Evolutionary conservation across 2,888 invertebrate species (phyloP).

Genomic region (Mechanitis mazaeus): DNA sequence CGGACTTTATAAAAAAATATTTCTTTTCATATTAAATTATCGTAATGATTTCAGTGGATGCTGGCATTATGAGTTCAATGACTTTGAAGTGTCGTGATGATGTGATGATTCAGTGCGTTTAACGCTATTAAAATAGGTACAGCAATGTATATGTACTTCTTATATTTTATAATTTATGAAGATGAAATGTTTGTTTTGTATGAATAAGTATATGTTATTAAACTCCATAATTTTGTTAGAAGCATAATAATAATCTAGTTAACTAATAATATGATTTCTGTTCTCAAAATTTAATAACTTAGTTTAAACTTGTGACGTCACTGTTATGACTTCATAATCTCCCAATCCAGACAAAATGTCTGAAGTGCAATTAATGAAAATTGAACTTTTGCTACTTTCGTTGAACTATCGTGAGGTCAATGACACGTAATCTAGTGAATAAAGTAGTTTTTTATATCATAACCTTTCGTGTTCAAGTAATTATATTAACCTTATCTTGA

Average conservation of each 20-base stretch:
- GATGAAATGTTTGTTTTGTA: background rate
- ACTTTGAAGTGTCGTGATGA: conserved; percentile 27
- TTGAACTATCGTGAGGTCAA: conserved; percentile 10
- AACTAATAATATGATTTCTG: background rate
- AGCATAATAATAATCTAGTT: too few relatives aligned
- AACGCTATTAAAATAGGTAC: conserved; percentile 7
- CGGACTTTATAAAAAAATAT: background rate
- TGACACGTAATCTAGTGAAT: conserved; percentile 7
- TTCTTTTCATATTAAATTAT: background rate
- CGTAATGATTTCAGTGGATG: conserved; percentile 9
- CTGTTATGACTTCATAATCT: conserved; percentile 2
- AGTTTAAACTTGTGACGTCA: conserved; percentile 4
- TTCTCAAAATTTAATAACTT: conserved; percentile 3
- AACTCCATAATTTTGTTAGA: too few relatives aligned
- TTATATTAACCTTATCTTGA: conserved; percentile 19
- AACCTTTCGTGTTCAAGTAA: conserved; percentile 19
- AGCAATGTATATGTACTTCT: conserved; percentile 1
- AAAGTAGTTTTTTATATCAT: conserved; percentile 8
- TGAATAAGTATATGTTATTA: conserved; percentile 4
- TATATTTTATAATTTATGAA: background rate
- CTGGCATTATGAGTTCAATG: conserved; percentile 30
- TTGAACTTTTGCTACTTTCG: conserved; percentile 8
- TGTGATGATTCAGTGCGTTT: conserved; percentile 22
- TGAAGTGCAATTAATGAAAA: conserved; percentile 4
- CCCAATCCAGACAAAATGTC: conserved; percentile 4